Conservation (phyloP, 2,888 invertebrate species). For the Athrips mouffetella region DNA sequence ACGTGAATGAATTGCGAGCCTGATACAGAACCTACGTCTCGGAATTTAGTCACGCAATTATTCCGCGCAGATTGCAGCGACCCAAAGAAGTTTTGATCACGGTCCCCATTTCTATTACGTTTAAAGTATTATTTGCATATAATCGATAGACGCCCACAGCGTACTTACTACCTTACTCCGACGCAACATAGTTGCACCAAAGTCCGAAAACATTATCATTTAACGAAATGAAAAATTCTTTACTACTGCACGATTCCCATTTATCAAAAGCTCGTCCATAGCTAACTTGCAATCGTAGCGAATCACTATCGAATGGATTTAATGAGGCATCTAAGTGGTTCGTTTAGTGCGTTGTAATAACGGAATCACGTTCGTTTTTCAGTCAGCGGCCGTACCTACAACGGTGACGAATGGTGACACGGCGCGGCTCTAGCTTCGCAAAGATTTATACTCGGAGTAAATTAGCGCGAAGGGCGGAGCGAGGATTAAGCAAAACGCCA, state of each 20-base stretch:
- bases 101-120: conserved; percentile 48
- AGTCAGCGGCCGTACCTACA: conserved; percentile 37
- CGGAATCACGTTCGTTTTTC: conserved; percentile 69
- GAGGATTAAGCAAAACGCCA: conserved; percentile 35
- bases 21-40: conserved; percentile 48
- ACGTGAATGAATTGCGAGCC: conserved; percentile 54
- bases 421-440: conserved; percentile 37
- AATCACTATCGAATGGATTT: conserved; percentile 61
- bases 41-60: conserved; percentile 62
- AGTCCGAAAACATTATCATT: conserved; percentile 22
- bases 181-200: conserved; percentile 20
- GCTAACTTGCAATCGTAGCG: conserved; percentile 62
- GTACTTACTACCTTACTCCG: conserved; percentile 23
- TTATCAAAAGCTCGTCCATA: conserved; percentile 50
- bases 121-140: conserved; percentile 48
- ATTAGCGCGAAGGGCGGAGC: conserved; percentile 57
- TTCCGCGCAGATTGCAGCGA: conserved; percentile 30
- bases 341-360: conserved; percentile 62
- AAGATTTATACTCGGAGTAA: conserved; percentile 49
- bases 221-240: conserved; percentile 39
- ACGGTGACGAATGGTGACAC: conserved; percentile 58
- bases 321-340: conserved; percentile 65
- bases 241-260: conserved; percentile 39
- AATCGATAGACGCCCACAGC: conserved; percentile 39
- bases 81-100: conserved; percentile 38